Base-by-base conservation (phyloP, 2,113 vertebrate species). In the Channa argus region DNA sequence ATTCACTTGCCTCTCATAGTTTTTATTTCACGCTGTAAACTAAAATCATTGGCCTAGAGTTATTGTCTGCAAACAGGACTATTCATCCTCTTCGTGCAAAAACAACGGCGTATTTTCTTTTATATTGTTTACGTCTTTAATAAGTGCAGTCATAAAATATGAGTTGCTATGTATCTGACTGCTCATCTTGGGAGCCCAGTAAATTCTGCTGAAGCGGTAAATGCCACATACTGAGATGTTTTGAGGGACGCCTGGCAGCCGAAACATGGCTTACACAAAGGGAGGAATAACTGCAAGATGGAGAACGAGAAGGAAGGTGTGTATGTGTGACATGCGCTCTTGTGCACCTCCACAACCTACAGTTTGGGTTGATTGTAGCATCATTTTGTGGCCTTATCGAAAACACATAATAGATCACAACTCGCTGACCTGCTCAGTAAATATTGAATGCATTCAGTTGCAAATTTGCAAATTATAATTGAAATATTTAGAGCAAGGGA, bases 111-210 rank as follows among this genome's bases (percentile, higher is more conserved):
- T 44, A 37, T 80, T 24, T 24, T 24, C 24, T 80, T 70, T 59
- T 36, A 36, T 13, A 36, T 80, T 75, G 63, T 88, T 84, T 82
- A 85, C 49, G 51, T 53, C 83, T 80, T 88, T 80, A 88, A 87
- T 85, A 83, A 86, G 65, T 10, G 13, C 10, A 6, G 50, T 49
- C 49, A 43, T 76, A 70, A 88, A 80, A 65, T 36, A 11, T 44
- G 51, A 71, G 38, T 24, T 7, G 2, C 56, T 53, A 5, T 70
- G 34, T 66, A 34, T 75, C 61, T 8, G 5, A 69, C 43, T 58
- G 49, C 59, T 64, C 56, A 4, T 86, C 64, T n/a, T 51, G 6
- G 33, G 66, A 71, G 74, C 5, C 13, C 15, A 0, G 44, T 72
- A 73, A 63, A 84, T 79, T 76, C 67, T 50, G 49, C 41, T 44